Evolutionary conservation across 2,888 invertebrate species (phyloP).

Genomic region (Hemistola chrysoprasaria): DNA sequence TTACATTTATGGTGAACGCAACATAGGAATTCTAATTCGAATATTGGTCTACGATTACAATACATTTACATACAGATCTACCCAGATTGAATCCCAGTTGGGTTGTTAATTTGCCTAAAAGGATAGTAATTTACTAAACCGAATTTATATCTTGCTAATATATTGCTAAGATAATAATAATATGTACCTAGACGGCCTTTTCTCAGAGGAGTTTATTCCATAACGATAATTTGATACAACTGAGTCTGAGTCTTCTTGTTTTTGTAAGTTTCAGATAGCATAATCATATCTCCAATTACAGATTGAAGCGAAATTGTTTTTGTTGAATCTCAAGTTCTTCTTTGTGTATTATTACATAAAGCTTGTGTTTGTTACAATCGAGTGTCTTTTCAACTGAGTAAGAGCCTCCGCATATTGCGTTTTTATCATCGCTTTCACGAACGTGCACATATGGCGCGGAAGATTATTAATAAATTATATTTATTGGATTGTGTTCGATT

Average conservation of each 20-base stretch:
- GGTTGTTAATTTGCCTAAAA: conserved; percentile 78
- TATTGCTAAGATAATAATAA: conserved; percentile 16
- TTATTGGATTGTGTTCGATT: too few species aligned
- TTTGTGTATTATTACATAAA: too few species aligned
- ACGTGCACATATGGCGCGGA: too few species aligned
- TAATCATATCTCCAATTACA: too few species aligned
- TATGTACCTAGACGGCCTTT: not conserved
- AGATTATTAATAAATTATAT: too few species aligned
- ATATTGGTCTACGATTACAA: conserved; percentile 73
- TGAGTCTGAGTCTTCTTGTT: not conserved
- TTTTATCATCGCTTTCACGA: too few species aligned
- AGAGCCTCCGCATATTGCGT: too few species aligned
- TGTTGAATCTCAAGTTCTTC: too few species aligned
- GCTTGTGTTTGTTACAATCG: too few species aligned
- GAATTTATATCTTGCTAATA: conserved; percentile 50
- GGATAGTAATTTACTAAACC: conserved; percentile 69
- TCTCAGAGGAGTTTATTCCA: conserved; percentile 1
- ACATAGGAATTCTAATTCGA: conserved; percentile 45
- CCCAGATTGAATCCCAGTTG: conserved; percentile 68
- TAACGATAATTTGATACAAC: not conserved
- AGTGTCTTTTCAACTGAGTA: too few species aligned
- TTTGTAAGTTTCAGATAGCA: too few species aligned
- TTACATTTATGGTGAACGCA: conserved; percentile 12
- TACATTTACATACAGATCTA: conserved; percentile 78
- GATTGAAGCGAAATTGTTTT: too few species aligned